A percentile compares a stretch with the other conserved stretches of the same genome.
Evolutionary conservation across 30 jellyfish, hydroid and myxozoan species (phyloP).

Genomic region (Hydra vulgaris): DNA sequence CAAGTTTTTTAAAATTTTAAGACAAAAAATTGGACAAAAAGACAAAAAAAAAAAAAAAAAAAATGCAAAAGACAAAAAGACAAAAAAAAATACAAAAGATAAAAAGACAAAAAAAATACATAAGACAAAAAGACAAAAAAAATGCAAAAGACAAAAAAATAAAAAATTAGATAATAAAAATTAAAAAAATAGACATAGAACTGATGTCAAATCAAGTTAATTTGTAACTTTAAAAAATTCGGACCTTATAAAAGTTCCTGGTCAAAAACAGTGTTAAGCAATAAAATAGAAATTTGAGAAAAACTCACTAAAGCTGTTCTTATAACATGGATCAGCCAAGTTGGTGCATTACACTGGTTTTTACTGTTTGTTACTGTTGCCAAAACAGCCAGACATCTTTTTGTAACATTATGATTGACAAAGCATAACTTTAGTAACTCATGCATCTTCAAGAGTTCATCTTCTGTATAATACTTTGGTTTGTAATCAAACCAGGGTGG

Average conservation of each 20-base stretch:
- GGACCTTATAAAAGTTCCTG: background rate
- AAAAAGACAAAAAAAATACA: no score
- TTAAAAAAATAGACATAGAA: no score
- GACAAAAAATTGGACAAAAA: no score
- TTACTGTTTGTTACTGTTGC: background rate
- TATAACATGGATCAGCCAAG: conserved; percentile 26
- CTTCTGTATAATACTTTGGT: conserved; percentile 29
- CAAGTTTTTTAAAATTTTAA: no score
- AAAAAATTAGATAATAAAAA: no score
- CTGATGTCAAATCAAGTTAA: no score
- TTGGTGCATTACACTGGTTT: conserved; percentile 1
- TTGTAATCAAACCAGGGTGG: conserved; percentile 93
- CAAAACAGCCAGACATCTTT: conserved; percentile 13
- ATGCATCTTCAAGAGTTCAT: conserved; percentile 18
- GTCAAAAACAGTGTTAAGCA: background rate
- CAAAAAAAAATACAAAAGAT: no score
- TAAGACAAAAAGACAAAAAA: no score
- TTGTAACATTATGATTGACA: conserved; percentile 2
- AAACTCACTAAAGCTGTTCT: conserved; percentile 30
- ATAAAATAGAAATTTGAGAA: background rate
- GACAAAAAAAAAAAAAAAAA: no score
- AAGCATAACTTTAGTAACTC: background rate
- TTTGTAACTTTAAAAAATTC: no score
- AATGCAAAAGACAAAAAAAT: no score
- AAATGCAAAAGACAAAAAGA: no score